phyloP scores from a whole-genome alignment of 2,888 invertebrate genomes.

The Dermolepida albohirtum region DNA sequence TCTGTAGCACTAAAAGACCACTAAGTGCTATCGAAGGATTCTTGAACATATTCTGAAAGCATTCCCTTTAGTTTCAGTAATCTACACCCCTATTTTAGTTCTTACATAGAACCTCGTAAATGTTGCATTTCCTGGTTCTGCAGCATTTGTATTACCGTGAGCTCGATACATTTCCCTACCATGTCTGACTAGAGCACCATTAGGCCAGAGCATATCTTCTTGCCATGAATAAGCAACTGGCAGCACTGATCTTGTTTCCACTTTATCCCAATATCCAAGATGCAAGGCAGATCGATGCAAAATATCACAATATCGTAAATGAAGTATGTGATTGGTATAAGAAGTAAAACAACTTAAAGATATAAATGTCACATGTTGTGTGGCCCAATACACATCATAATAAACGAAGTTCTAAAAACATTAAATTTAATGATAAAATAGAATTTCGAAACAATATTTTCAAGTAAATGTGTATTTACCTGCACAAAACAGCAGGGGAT shows the following conservation, averaged over 20 bases:
- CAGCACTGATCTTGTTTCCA: constrained; percentile 64
- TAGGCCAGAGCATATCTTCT: constrained; percentile 75
- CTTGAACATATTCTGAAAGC: constrained; percentile 82
- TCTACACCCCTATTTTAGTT: constrained; percentile 50
- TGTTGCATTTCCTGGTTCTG: constrained; percentile 85
- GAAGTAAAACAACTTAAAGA: constrained; percentile 88
- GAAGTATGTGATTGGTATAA: constrained; percentile 76
- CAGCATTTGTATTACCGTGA: constrained; percentile 83
- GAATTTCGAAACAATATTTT: too few relatives aligned
- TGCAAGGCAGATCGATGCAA: constrained; percentile 91
- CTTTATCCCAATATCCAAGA: constrained; percentile 79
- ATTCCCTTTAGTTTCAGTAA: constrained; percentile 31
- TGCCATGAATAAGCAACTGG: constrained; percentile 67
- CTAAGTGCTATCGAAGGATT: constrained; percentile 85
- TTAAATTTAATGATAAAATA: too few relatives aligned
- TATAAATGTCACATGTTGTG: constrained; percentile 86
- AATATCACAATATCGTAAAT: constrained; percentile 83
- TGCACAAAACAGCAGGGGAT: constrained; percentile 92
- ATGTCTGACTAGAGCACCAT: constrained; percentile 80
- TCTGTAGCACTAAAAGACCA: constrained; percentile 78
- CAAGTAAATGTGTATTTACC: constrained; percentile 65
- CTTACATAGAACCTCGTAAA: constrained; percentile 91
- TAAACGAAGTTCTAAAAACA: constrained; percentile 71
- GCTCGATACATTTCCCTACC: constrained; percentile 81
- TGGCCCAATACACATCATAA: constrained; percentile 86